A percentile compares a stretch with the other conserved stretches of the same genome.
These are phyloP conservation scores for Acrocyrtus sp. DNA, from an alignment of 2,888 invertebrate genomes.

Conservation along the genomic window DNA sequence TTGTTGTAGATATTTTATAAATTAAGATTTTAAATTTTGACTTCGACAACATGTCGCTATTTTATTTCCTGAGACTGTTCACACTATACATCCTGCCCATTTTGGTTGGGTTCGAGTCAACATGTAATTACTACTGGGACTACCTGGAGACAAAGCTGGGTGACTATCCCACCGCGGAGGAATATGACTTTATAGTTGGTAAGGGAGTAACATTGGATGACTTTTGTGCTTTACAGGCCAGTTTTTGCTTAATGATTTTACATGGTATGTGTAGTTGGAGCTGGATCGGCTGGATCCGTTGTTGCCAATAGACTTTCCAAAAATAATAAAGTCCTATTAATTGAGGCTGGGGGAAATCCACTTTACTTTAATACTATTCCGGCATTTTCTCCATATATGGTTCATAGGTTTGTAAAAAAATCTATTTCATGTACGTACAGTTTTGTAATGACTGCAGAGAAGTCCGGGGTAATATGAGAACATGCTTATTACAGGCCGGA, in stretches of 20 bases:
- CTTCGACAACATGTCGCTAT: neutral
- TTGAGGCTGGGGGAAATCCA: constrained; percentile 58
- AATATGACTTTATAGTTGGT: constrained; percentile 58
- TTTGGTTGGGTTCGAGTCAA: constrained; percentile 13
- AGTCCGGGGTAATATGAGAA: neutral
- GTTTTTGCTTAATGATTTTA: constrained; percentile 1
- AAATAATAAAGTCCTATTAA: constrained; percentile 49
- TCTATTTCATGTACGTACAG: too few species aligned
- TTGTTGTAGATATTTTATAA: too few species aligned
- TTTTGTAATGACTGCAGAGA: neutral
- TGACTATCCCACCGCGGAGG: neutral
- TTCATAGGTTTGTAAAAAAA: constrained; percentile 6
- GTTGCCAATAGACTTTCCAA: constrained; percentile 55
- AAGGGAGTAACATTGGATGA: too few species aligned
- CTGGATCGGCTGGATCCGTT: constrained; percentile 53
- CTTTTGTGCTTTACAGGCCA: neutral
- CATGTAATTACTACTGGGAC: constrained; percentile 48
- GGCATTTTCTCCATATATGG: constrained; percentile 44
- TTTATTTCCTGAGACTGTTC: neutral
- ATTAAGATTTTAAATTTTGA: too few species aligned
- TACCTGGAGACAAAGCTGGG: constrained; percentile 6
- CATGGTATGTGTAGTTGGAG: too few species aligned
- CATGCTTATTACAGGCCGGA: constrained; percentile 17
- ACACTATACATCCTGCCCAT: constrained; percentile 14
- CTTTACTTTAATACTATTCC: constrained; percentile 50